Conservation (phyloP, 1,140 invertebrate species). For the Belonocnema kinseyi region DNA sequence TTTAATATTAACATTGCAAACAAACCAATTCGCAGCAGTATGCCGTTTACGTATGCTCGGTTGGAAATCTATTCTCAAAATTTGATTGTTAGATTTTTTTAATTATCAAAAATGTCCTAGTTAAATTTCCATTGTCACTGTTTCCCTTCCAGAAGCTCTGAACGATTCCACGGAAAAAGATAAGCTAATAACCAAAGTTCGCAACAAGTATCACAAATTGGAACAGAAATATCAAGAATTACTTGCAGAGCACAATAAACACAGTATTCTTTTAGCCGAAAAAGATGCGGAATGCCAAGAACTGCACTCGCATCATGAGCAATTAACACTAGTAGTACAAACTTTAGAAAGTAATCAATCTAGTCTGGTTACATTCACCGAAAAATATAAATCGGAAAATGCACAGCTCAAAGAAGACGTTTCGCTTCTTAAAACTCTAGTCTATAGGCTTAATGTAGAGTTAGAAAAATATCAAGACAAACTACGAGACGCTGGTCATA, state of each 20-base stretch:
- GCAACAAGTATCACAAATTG: constrained; percentile 63
- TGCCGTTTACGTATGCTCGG: too few species aligned
- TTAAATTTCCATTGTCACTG: too few species aligned
- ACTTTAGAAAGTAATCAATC: constrained; percentile 60
- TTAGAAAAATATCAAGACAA: constrained; percentile 82
- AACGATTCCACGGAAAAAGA: constrained; percentile 55
- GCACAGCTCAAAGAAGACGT: constrained; percentile 78
- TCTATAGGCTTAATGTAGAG: constrained; percentile 82
- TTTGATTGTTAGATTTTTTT: too few species aligned
- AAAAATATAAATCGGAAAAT: constrained; percentile 73
- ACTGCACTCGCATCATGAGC: constrained; percentile 57
- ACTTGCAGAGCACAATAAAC: constrained; percentile 50
- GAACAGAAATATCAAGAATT: constrained; percentile 56
- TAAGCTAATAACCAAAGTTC: constrained; percentile 52
- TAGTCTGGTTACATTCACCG: constrained; percentile 53
- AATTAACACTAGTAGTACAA: constrained; percentile 48
- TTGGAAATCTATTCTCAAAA: too few species aligned
- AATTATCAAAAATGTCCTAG: too few species aligned
- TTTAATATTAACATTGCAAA: too few species aligned
- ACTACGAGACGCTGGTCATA: constrained; percentile 67
- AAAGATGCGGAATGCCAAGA: constrained; percentile 59
- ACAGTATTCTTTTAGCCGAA: constrained; percentile 51
- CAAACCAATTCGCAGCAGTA: too few species aligned
- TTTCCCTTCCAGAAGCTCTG: constrained; percentile 29
- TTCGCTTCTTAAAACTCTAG: constrained; percentile 80